Evolutionary conservation across 2,113 vertebrate genomes (phyloP), one percentile per base, ranked within the genome.

Genomic region (Ctenodactylus gundi): DNA sequence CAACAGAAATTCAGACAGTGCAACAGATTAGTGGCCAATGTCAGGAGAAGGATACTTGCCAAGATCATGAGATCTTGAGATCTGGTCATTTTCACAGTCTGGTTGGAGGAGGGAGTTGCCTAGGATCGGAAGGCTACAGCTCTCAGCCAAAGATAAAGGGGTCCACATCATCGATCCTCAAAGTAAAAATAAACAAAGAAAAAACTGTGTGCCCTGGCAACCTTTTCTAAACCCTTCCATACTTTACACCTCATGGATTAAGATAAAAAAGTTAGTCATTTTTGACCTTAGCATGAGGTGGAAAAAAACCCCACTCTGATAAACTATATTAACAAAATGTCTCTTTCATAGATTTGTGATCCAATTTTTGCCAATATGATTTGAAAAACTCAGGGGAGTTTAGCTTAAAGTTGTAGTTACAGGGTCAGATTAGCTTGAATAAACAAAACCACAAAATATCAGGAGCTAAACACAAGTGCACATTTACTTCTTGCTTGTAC

Each of bases 311-410:
- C 65, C 44, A 12, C 13, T 10, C 9, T 51, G 65, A 92, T 53
- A 72, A n/a, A 64, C 29, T 70, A 41, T 2, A 55, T 55, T 94
- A 51, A 92, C 6, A 70, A 31, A 17, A 82, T 82, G 14, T 31
- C 76, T 36, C 3, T 75, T n/a, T 53, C 29, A 78, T 21, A 90
- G 58, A 2, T 75, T 88, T 62, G 10, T 2, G 46, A 60, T 70
- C 36, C 27, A 92, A 6, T 90, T 94, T 20, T n/a, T 80, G 91
- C 15, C 11, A 65, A 29, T 72, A 12, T 36, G 27, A 15, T 51
- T 44, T 93, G 51, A 70, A 90, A 90, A 86, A 83, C 11, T 86
- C 51, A 85, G 36, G 27, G 86, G 39, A 94, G 60, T 51, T 85
- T 58, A 87, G n/a, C 58, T 76, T 73, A 58, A 55, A 36, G 36